These are phyloP conservation scores for Sericinus montela DNA, from an alignment of 2,888 invertebrate species.

Conservation along the genomic window DNA sequence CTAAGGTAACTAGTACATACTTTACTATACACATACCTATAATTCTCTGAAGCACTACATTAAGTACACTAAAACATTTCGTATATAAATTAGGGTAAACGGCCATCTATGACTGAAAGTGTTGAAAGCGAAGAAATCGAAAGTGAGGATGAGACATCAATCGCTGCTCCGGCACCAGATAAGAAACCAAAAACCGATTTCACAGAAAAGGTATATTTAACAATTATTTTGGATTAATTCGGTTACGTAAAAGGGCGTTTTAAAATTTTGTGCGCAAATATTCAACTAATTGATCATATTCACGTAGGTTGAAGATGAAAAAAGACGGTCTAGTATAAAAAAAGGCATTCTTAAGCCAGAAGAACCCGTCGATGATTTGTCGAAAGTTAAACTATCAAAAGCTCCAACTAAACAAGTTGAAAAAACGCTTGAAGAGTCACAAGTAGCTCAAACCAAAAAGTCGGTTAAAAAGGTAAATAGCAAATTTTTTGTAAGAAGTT, in stretches of 20 bases:
- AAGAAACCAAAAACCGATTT: slow-evolving; percentile 56
- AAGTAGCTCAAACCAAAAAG: slow-evolving; percentile 60
- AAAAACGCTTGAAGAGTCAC: slow-evolving; percentile 56
- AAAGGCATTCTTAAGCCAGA: slow-evolving; percentile 62
- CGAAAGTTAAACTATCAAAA: slow-evolving; percentile 63
- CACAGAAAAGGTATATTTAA: slow-evolving; percentile 42
- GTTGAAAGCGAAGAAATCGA: slow-evolving; percentile 63
- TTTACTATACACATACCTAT: slow-evolving; percentile 35
- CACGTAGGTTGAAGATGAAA: slow-evolving; percentile 57
- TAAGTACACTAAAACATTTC: slow-evolving; percentile 9
- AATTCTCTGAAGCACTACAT: slow-evolving; percentile 1
- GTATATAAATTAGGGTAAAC: slow-evolving; percentile 53
- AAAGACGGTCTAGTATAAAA: slow-evolving; percentile 59
- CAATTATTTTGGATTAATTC: too few relatives aligned
- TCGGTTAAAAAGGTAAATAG: slow-evolving; percentile 58
- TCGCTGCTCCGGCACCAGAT: slow-evolving; percentile 53
- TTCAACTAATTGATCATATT: background rate
- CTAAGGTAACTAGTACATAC: slow-evolving; percentile 62
- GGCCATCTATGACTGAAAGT: slow-evolving; percentile 64
- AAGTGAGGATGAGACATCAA: slow-evolving; percentile 64
- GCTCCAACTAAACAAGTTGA: slow-evolving; percentile 55
- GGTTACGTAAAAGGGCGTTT: too few relatives aligned
- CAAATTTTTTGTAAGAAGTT: background rate
- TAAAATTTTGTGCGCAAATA: too few relatives aligned
- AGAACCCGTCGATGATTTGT: slow-evolving; percentile 65